These are phyloP conservation scores for Todiramphus chloris DNA, from an alignment of 2,113 vertebrate species.

Conservation along the genomic window DNA sequence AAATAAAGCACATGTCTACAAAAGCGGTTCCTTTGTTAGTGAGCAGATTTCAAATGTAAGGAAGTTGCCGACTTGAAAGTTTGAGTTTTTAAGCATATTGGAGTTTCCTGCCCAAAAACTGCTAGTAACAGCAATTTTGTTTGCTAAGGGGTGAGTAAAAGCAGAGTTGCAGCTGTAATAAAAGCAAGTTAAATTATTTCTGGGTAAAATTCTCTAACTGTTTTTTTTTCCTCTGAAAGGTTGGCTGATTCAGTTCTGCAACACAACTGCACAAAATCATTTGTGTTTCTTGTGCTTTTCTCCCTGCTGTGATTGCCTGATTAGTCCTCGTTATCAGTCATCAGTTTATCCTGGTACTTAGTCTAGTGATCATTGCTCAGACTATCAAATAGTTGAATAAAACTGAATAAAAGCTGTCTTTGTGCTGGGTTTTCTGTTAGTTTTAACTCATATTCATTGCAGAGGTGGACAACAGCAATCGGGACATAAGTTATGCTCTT, in stretches of 20 bases:
- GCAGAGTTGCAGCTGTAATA: background rate
- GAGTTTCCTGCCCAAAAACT: constrained; percentile 30
- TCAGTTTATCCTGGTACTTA: background rate
- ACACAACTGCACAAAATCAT: background rate
- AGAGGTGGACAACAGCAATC: background rate
- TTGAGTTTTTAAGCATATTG: background rate
- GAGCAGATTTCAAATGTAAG: constrained; percentile 57
- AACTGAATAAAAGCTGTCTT: background rate
- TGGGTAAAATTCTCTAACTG: background rate
- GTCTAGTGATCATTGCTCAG: background rate
- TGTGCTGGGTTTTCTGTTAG: background rate
- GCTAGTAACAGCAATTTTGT: background rate
- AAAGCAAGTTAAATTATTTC: background rate
- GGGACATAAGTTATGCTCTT: background rate
- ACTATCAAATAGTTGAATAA: background rate
- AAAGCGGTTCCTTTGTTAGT: constrained; percentile 38
- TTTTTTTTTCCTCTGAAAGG: background rate
- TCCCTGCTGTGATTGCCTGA: background rate
- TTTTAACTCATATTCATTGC: background rate
- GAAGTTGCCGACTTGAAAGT: constrained; percentile 45
- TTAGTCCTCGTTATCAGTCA: background rate
- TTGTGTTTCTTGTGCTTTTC: background rate
- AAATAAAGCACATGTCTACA: constrained; percentile 30
- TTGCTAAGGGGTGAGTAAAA: background rate
- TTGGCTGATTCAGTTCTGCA: background rate